Percentiles rank a stretch among this genome's conserved stretches.
phyloP scores from a whole-genome alignment of 2,113 vertebrate genomes.

The Martes martes region DNA sequence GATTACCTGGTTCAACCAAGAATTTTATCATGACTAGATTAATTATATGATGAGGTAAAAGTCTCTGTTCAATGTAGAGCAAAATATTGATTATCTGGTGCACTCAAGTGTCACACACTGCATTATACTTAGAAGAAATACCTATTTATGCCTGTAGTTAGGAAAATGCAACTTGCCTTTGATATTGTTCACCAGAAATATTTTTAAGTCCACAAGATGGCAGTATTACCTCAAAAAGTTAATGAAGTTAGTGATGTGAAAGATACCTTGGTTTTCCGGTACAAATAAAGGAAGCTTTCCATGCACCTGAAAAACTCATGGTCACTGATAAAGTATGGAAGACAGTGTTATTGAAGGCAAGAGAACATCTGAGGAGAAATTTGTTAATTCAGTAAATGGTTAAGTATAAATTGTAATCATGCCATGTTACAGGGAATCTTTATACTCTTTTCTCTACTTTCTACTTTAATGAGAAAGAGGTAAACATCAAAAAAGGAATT shows the following conservation, averaged over 20 bases:
- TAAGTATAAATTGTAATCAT: background rate
- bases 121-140: conserved; percentile 17
- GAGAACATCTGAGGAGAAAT: conserved; percentile 11
- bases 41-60: background rate
- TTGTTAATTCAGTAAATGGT: background rate
- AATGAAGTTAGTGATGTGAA: conserved; percentile 12
- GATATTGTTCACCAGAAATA: conserved; percentile 50
- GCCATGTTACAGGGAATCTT: background rate
- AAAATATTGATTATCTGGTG: background rate
- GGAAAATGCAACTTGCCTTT: conserved; percentile 67
- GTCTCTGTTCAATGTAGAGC: background rate
- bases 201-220: conserved; percentile 74
- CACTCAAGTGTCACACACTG: background rate
- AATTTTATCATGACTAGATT: conserved; percentile 30
- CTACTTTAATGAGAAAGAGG: background rate
- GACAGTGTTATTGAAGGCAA: conserved; percentile 8
- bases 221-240: conserved; percentile 70
- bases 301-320: conserved; percentile 31
- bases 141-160: conserved; percentile 61
- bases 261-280: conserved; percentile 28
- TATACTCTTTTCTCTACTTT: background rate
- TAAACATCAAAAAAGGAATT: conserved; percentile 20
- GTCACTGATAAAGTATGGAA: conserved; percentile 26
- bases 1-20: conserved; percentile 5
- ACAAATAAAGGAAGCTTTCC: conserved; percentile 20